Evolutionary conservation across 2,888 invertebrate species (phyloP).

Genomic region (Mechanitis mazaeus): DNA sequence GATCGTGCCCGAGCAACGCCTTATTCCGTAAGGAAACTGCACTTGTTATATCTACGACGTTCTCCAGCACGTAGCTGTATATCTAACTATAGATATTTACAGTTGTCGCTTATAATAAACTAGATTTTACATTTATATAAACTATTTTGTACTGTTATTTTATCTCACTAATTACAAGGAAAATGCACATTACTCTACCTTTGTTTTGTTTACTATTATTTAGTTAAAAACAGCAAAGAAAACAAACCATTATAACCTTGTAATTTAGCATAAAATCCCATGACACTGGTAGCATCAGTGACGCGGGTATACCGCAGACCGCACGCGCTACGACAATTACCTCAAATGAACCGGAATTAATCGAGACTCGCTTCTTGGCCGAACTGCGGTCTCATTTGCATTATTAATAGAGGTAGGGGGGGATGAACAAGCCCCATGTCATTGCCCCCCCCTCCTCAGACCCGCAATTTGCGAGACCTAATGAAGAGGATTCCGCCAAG

Average conservation of each 20-base stretch:
- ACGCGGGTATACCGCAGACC: constrained; percentile 52
- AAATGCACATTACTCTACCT: too few species aligned
- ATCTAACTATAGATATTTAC: background rate
- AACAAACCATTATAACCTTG: background rate
- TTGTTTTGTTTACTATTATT: background rate
- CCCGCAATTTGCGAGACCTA: constrained; percentile 70
- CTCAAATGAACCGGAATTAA: constrained; percentile 77
- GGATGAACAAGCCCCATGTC: constrained; percentile 49
- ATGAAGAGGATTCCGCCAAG: constrained; percentile 75
- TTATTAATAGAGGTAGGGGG: constrained; percentile 74
- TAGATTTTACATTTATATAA: too few species aligned
- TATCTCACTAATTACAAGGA: too few species aligned
- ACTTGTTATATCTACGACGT: constrained; percentile 42
- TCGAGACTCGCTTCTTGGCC: constrained; percentile 74
- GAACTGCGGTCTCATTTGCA: constrained; percentile 76
- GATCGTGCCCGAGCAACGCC: constrained; percentile 65
- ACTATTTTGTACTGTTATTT: too few species aligned
- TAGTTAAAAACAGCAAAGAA: background rate
- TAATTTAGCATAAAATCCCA: constrained; percentile 17
- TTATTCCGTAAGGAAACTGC: constrained; percentile 53
- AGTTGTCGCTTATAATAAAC: background rate
- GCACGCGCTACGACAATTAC: constrained; percentile 72
- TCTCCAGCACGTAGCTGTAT: background rate
- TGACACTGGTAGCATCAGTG: constrained; percentile 28
- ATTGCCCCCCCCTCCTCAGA: constrained; percentile 47